Evolutionary conservation across 2,113 vertebrate species (phyloP), one percentile per base, ranked within the genome.

Genomic region (Solenodon paradoxus): DNA sequence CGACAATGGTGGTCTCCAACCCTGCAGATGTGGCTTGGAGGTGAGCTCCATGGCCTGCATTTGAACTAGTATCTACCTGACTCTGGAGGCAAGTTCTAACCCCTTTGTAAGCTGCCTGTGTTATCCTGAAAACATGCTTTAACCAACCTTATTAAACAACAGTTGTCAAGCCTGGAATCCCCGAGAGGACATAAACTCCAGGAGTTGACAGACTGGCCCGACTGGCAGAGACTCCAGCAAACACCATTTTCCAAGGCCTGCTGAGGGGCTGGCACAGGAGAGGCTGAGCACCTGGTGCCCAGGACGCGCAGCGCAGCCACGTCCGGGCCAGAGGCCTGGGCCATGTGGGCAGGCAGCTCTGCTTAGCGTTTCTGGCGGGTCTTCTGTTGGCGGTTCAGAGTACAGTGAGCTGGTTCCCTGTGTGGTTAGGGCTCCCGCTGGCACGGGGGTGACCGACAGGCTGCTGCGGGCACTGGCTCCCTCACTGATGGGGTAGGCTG

Each of bases 261-360:
- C 7, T 26, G 28, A 7, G 32, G 45, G 24, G n/a, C 40, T 26
- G n/a, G 45, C n/a, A 17, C 6, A 9, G 40, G 22, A 53, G 1
- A 57, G 47, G 26, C 26, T 0, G 1, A 10, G 8, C 15, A 9
- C 1, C 1, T 9, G 45, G 77, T 6, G 6, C 30, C 6, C 0
- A 30, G 38, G 5, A 7, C 38, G 6, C 30, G 13, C 78, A 77
- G 20, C 20, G 0, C n/a, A n/a, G n/a, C n/a, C n/a, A n/a, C n/a
- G n/a, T n/a, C n/a, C n/a, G n/a, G n/a, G n/a, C n/a, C n/a, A n/a
- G n/a, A n/a, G n/a, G n/a, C n/a, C n/a, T n/a, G n/a, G n/a, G n/a
- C n/a, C n/a, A n/a, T n/a, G n/a, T n/a, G n/a, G n/a, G n/a, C n/a
- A n/a, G n/a, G n/a, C n/a, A n/a, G n/a, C n/a, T n/a, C n/a, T n/a